Evolutionary conservation across 2,113 vertebrate genomes (phyloP).

Genomic region (Lipophrys pholis): DNA sequence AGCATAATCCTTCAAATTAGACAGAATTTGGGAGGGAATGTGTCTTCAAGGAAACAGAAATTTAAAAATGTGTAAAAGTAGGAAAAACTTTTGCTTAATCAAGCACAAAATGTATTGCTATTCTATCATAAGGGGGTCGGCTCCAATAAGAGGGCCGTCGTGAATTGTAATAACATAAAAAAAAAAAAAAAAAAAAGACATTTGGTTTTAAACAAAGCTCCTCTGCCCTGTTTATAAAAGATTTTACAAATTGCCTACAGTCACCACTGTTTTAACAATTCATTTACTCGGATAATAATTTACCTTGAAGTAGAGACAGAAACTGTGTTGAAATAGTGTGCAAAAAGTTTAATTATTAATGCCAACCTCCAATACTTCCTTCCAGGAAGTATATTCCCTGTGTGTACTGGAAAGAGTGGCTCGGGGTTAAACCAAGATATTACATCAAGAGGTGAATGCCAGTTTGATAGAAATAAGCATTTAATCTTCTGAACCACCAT

Average conservation of each 20-base stretch:
- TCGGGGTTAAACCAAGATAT: slow-evolving; percentile 24
- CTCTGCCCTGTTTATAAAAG: not conserved
- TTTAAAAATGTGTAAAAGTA: slow-evolving; percentile 5
- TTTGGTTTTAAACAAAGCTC: not conserved
- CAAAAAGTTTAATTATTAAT: not conserved
- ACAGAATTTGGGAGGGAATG: not conserved
- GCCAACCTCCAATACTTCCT: not conserved
- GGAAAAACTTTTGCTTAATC: not conserved
- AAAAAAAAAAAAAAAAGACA: not conserved
- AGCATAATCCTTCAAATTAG: not conserved
- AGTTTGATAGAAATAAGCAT: slow-evolving; percentile 2
- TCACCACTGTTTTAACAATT: not conserved
- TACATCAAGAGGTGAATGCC: slow-evolving; percentile 6
- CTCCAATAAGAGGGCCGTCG: not conserved
- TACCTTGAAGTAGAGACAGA: slow-evolving; percentile 6
- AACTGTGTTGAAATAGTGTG: slow-evolving; percentile 8
- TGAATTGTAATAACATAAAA: not conserved
- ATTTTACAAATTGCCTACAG: not conserved
- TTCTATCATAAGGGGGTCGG: not conserved
- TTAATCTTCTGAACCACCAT: slow-evolving; percentile 23
- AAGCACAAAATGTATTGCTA: not conserved
- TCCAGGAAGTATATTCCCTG: not conserved
- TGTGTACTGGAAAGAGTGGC: not conserved
- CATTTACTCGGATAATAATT: not conserved
- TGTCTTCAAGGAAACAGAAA: not conserved